Conservation (phyloP, 2,888 invertebrate species). For the Hemithea aestivaria region DNA sequence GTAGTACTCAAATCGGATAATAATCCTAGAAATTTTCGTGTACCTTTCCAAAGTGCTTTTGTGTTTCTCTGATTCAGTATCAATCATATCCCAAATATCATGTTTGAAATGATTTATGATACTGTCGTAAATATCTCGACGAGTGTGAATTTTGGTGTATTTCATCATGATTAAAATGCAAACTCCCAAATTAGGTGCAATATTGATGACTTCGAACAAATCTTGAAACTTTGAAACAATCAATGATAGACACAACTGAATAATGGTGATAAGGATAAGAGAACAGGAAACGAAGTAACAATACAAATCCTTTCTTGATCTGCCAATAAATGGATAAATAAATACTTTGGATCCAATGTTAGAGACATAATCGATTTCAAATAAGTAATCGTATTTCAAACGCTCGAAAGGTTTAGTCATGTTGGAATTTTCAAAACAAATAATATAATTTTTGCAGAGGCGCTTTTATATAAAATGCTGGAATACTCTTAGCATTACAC, state of each 20-base stretch:
- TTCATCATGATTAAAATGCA: slow-evolving; percentile 52
- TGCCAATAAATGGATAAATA: slow-evolving; percentile 49
- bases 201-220: slow-evolving; percentile 54
- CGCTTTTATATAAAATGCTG: background rate
- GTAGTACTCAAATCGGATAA: slow-evolving; percentile 46
- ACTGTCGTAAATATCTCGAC: slow-evolving; percentile 41
- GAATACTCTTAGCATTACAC: slow-evolving; percentile 6
- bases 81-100: slow-evolving; percentile 46
- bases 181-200: slow-evolving; percentile 60
- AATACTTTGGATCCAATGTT: slow-evolving; percentile 46
- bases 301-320: slow-evolving; percentile 31
- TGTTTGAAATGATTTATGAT: slow-evolving; percentile 47
- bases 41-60: slow-evolving; percentile 40
- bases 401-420: slow-evolving; percentile 27
- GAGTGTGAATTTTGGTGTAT: slow-evolving; percentile 44
- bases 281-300: slow-evolving; percentile 37
- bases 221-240: slow-evolving; percentile 41
- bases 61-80: slow-evolving; percentile 35
- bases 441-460: too few species aligned
- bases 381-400: slow-evolving; percentile 37
- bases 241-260: slow-evolving; percentile 46
- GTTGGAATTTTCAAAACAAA: background rate
- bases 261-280: slow-evolving; percentile 40
- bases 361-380: slow-evolving; percentile 44
- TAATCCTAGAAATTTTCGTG: slow-evolving; percentile 33